Percentiles rank a stretch among this genome's conserved stretches.
phyloP scores from a whole-genome alignment of 2,113 vertebrate species.

The Ascaphus truei region DNA sequence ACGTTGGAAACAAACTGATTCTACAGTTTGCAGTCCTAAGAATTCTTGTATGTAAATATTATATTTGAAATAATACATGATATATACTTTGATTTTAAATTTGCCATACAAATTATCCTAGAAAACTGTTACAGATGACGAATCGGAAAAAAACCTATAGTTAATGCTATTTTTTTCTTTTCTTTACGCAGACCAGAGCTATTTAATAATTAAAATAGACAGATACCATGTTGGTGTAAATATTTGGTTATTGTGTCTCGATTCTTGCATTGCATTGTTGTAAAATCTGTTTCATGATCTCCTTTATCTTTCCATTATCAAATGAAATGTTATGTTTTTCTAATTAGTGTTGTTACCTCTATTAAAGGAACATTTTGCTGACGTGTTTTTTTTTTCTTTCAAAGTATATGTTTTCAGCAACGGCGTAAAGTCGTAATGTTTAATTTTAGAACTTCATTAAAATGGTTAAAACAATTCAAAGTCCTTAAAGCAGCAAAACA shows the following conservation, averaged over 20 bases:
- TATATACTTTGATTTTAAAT: background rate
- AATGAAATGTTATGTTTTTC: constrained; percentile 17
- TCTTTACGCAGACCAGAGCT: background rate
- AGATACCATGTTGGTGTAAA: background rate
- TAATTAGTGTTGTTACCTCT: constrained; percentile 11
- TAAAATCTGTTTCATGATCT: background rate
- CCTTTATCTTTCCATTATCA: background rate
- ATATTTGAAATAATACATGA: background rate
- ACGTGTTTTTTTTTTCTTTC: background rate
- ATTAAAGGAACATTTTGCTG: constrained; percentile 15
- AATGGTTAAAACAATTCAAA: too few relatives aligned
- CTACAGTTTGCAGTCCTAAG: background rate
- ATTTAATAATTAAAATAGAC: background rate
- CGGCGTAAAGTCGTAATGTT: too few relatives aligned
- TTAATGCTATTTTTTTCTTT: background rate
- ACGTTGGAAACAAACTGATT: background rate
- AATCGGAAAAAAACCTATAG: too few relatives aligned
- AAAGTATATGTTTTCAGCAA: background rate
- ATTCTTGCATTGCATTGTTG: background rate
- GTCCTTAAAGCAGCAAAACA: too few relatives aligned
- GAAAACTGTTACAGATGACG: background rate
- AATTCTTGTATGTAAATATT: constrained; percentile 23
- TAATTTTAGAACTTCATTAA: too few relatives aligned
- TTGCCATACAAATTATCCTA: constrained; percentile 1
- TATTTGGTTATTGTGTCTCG: background rate